Evolutionary conservation across 2,888 invertebrate species (phyloP), one percentile per base, ranked within the genome.

Genomic region (Eupeodes latifasciatus): DNA sequence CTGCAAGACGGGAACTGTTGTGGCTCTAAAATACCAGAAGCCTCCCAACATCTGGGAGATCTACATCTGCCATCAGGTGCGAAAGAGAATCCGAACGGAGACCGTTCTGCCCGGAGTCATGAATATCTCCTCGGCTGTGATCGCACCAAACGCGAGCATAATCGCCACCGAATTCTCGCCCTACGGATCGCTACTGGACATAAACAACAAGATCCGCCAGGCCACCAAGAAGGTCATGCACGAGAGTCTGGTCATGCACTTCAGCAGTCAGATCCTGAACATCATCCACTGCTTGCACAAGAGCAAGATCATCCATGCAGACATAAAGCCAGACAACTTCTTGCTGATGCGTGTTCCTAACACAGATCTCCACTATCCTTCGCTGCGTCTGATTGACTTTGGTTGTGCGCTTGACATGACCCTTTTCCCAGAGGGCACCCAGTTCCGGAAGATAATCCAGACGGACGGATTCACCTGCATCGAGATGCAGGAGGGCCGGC

Each of bases 271-370:
- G 93, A 96, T 98, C 94, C 94, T 98, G 90, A 95, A 96, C 89
- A 97, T 98, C 89, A 95, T 99, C 16, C 96, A 97, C 91, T 96
- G 97, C 89, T 94, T 99, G 91, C 98, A 99, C 92, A 95, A 96
- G 91, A 96, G 97, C 91, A 95, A 96, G 92, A 98, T 99, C 87
- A 98, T 99, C 89, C 99, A 99, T 92, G 98, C 97, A 1, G 99
- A 99, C 92, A 96, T 99, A 71, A 99, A 99, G 92, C 99, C 99
- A 0, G 99, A 99, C 92, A 99, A 99, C 94, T 97, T 99, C 93
- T 94, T 99, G 89, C 93, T 99, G 36, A 96, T 96, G 95, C 95
- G 95, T 92, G 94, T 96, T 75, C 92, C 96, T 44, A 95, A 94
- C 49, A 94, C 95, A 85, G 96, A 96, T 92, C 95, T 95, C 92